These are phyloP conservation scores for Tangachromis dhanisi DNA, from an alignment of 2,113 vertebrate species.

Conservation along the genomic window DNA sequence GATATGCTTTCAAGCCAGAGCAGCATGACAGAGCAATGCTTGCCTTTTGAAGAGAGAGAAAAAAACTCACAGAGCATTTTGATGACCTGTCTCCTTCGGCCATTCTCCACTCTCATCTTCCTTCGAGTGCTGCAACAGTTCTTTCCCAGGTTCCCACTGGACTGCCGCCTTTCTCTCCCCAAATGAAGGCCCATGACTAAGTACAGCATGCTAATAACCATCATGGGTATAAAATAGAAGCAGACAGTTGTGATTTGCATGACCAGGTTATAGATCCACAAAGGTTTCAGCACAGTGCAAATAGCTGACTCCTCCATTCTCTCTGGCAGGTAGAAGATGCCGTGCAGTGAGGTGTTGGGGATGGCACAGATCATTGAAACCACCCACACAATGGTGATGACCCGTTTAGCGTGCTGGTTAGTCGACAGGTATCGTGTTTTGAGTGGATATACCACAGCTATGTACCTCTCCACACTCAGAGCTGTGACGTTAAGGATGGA, in stretches of 20 bases:
- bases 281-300: slow-evolving; percentile 69
- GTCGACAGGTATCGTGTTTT: slow-evolving; percentile 71
- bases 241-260: slow-evolving; percentile 76
- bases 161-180: slow-evolving; percentile 42
- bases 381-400: slow-evolving; percentile 64
- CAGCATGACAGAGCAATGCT: not conserved
- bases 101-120: slow-evolving; percentile 55
- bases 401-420: slow-evolving; percentile 68
- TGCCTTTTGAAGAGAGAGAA: not conserved
- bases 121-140: slow-evolving; percentile 34
- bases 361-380: slow-evolving; percentile 68
- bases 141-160: slow-evolving; percentile 27
- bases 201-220: slow-evolving; percentile 71
- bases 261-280: slow-evolving; percentile 76
- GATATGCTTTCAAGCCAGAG: not conserved
- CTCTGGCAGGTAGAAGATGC: slow-evolving; percentile 70
- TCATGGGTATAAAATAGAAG: slow-evolving; percentile 75
- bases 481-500: slow-evolving; percentile 76
- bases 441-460: slow-evolving; percentile 74
- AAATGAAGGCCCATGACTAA: slow-evolving; percentile 70
- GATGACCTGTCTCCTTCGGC: slow-evolving; percentile 69
- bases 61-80: slow-evolving; percentile 76
- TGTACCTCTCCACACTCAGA: slow-evolving; percentile 73
- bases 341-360: slow-evolving; percentile 74
- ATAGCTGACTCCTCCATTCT: slow-evolving; percentile 69